phyloP scores from a whole-genome alignment of 2,797 vertebrate species.

The Coilia nasus region DNA sequence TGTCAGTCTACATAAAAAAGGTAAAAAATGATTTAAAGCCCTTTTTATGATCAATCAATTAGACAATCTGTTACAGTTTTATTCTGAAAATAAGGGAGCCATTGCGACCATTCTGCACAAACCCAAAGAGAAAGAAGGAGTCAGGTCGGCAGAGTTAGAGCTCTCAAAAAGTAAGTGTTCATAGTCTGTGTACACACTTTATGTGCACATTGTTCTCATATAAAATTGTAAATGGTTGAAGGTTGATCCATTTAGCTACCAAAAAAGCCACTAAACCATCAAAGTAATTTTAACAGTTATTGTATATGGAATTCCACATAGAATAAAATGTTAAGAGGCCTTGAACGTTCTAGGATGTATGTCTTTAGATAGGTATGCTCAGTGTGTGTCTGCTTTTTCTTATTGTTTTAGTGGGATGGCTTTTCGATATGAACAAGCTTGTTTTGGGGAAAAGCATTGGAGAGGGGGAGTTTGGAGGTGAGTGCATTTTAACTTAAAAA shows the following conservation, averaged over 20 bases:
- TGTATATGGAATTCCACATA: no score
- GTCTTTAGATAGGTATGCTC: no score
- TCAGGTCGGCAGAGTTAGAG: conserved; percentile 84
- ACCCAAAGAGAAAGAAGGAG: conserved; percentile 84
- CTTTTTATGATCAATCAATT: not conserved
- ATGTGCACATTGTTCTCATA: not conserved
- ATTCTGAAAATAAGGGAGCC: conserved; percentile 82
- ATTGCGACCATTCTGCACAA: conserved; percentile 85
- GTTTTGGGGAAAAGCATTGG: conserved; percentile 81
- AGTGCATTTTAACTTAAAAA: conserved; percentile 45
- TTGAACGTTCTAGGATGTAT: no score
- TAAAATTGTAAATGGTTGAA: not conserved
- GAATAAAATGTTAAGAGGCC: no score
- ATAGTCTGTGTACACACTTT: not conserved
- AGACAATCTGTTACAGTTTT: conserved; percentile 74
- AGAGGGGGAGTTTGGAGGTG: conserved; percentile 91
- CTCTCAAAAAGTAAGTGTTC: conserved; percentile 81
- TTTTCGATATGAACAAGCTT: conserved; percentile 84
- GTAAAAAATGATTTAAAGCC: not conserved
- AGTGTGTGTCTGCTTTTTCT: not conserved
- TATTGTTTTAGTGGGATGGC: conserved; percentile 81
- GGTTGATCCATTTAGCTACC: not conserved
- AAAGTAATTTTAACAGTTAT: no score
- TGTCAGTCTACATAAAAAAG: not conserved
- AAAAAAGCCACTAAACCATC: no score